Base-by-base conservation (phyloP, 1,140 invertebrate species). In the Tenebrio molitor region DNA sequence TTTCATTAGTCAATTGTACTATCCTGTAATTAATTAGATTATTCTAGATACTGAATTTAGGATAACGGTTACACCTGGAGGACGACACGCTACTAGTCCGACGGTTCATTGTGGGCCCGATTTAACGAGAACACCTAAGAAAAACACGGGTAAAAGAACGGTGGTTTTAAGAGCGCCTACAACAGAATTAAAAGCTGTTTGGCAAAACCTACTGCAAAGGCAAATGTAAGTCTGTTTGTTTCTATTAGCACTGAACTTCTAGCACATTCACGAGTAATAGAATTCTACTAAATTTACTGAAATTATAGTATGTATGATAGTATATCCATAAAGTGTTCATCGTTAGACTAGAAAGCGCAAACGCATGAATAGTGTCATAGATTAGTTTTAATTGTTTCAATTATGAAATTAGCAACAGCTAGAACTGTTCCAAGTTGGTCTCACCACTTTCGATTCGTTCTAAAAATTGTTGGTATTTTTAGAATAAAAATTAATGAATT, bases 131-230 rank as follows among this genome's bases (percentile, higher is more conserved):
- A 87, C 86, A 1, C 90, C 90, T 0, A 85, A 86, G 15, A 90
- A 89, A 39, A 87, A 87, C 8, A 84, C 86, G 0, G 84, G 89
- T 44, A 88, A 90, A 73, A 86, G 91, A 76, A 89, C 91, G 2
- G 82, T 95, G 1, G 87, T 92, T 0, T 81, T 95, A 6, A 84
- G 93, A 21, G 93, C 94, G 0, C 93, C 93, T 0, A 93, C 90
- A 0, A 86, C 91, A 34, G 94, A 95, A 81, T 82, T 94, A 4
- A 95, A 95, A 80, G 93, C 93, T 14, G 92, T 95, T 1, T 95
- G 93, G 94, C 93, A 95, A 81, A 95, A 93, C 78, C 86, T 95
- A n/a, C 85, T 95, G 7, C 92, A 95, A 76, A 86, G 93, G 69
- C 93, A 95, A 84, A 93, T 95, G 93, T 95, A 85, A 90, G 89